phyloP scores from a whole-genome alignment of 64 coral and sea anemone genomes.

The Porites australiensis region DNA sequence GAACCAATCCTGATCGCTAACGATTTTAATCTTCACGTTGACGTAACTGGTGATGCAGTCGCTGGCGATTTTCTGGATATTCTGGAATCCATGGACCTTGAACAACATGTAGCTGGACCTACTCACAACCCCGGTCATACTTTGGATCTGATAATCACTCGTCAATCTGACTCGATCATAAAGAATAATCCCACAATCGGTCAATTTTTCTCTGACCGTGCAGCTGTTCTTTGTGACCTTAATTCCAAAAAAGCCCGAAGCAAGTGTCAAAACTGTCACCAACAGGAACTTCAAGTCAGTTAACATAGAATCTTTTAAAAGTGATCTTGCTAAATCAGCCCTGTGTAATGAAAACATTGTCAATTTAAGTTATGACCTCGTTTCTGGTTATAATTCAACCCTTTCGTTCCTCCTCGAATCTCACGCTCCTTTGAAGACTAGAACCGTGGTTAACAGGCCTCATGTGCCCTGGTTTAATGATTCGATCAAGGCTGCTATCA shows the following conservation, averaged over 20 bases:
- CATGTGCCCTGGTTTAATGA: conserved; percentile 48
- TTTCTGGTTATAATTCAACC: conserved; percentile 8
- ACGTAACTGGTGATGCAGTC: background rate
- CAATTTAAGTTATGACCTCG: background rate
- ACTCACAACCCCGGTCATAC: background rate
- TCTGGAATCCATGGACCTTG: background rate
- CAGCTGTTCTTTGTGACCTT: conserved; percentile 15
- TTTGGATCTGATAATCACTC: conserved; percentile 45
- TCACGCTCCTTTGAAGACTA: conserved; percentile 40
- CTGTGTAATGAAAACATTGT: conserved; percentile 15
- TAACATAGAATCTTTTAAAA: conserved; percentile 33
- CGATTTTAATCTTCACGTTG: background rate
- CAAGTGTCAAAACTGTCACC: conserved; percentile 13
- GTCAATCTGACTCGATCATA: background rate
- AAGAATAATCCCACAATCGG: background rate
- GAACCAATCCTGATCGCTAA: background rate
- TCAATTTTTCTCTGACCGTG: conserved; percentile 44
- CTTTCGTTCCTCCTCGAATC: background rate
- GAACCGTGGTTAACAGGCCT: conserved; percentile 17
- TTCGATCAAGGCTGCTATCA: background rate
- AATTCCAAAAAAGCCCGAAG: conserved; percentile 8
- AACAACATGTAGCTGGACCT: background rate
- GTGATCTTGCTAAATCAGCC: conserved; percentile 22
- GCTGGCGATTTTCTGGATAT: background rate
- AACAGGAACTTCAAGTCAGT: conserved; percentile 53